Evolutionary conservation across 1,140 invertebrate species (phyloP).

Genomic region (Pygmarrhopalites habei): DNA sequence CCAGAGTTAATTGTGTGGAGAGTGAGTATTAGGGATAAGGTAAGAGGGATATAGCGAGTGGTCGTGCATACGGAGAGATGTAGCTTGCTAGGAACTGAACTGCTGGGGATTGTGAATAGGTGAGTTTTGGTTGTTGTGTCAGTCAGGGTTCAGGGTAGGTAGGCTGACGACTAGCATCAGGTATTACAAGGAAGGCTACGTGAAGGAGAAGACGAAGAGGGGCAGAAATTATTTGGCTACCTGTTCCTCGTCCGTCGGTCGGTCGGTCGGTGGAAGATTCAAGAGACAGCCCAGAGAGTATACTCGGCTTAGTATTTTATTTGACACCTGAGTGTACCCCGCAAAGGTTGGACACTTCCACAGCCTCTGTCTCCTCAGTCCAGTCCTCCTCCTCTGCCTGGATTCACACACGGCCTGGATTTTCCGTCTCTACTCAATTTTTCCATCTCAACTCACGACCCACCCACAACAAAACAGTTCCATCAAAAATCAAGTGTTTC

Average conservation of each 20-base stretch:
- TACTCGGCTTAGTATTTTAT: not conserved
- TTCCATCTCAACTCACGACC: too few species aligned
- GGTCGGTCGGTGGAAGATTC: too few species aligned
- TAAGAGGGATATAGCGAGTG: not conserved
- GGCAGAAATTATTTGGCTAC: conserved; percentile 4
- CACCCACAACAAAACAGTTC: too few species aligned
- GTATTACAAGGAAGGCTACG: too few species aligned
- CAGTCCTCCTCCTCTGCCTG: too few species aligned
- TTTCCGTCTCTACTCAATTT: too few species aligned
- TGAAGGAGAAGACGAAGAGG: not conserved
- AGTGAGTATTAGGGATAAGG: not conserved
- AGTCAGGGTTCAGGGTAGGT: conserved; percentile 10
- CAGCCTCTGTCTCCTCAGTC: not conserved
- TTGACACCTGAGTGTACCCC: not conserved
- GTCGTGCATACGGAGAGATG: too few species aligned
- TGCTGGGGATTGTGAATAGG: too few species aligned
- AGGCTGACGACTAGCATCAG: not conserved
- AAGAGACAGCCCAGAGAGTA: too few species aligned
- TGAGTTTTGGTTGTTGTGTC: conserved; percentile 1
- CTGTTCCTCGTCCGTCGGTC: not conserved
- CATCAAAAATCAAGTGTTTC: too few species aligned
- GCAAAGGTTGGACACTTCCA: not conserved
- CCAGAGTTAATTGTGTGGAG: not conserved
- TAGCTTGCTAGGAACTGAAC: too few species aligned
- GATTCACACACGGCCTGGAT: not conserved